phyloP scores from a whole-genome alignment of 2,113 vertebrate genomes.

The Rynchops niger region DNA sequence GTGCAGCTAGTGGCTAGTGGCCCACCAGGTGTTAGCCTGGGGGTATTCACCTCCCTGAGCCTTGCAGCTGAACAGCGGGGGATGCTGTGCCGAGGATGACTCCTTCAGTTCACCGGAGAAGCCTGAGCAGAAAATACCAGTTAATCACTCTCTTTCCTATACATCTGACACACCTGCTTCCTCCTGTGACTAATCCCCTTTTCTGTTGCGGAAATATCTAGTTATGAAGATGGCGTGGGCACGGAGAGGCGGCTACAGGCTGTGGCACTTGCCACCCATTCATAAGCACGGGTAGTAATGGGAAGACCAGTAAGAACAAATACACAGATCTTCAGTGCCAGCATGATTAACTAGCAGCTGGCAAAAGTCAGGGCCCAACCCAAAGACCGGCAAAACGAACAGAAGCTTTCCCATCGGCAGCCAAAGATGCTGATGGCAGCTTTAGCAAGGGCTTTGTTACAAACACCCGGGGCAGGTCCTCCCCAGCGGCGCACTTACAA shows the following conservation, averaged over 20 bases:
- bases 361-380: background rate
- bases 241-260: background rate
- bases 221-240: constrained; percentile 1
- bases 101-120: background rate
- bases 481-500: background rate
- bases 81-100: background rate
- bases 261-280: background rate
- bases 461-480: background rate
- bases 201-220: constrained; percentile 32
- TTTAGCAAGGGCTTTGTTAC: background rate
- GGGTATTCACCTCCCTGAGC: background rate
- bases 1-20: background rate
- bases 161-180: constrained; percentile 42
- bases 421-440: background rate
- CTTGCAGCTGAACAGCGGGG: background rate
- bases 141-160: constrained; percentile 1
- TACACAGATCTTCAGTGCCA: background rate
- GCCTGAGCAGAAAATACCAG: constrained; percentile 17
- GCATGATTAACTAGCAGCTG: constrained; percentile 7
- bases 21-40: background rate
- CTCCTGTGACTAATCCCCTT: constrained; percentile 52
- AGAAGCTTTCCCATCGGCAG: background rate
- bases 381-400: background rate
- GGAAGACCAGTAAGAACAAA: background rate
- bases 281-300: background rate